A percentile compares a stretch with the other conserved stretches of the same genome.
phyloP scores from a whole-genome alignment of 1,140 invertebrate genomes.

The Riptortus pedestris region DNA sequence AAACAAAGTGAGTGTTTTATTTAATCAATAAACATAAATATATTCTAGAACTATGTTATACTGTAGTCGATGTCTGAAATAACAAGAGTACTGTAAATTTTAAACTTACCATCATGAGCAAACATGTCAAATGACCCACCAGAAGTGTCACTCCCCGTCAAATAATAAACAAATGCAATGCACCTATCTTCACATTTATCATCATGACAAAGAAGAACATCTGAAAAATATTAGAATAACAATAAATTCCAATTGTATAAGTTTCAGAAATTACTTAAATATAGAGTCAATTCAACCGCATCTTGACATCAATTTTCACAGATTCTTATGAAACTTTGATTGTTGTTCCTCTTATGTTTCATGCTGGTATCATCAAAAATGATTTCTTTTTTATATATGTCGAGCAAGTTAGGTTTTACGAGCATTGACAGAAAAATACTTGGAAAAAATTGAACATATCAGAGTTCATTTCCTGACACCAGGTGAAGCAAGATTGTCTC shows the following conservation, averaged over 20 bases:
- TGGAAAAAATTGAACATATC: too few relatives aligned
- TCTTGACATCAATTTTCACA: neutral
- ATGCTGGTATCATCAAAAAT: too few relatives aligned
- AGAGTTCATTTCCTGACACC: too few relatives aligned
- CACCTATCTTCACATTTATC: slow-evolving; percentile 31
- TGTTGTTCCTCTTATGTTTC: too few relatives aligned
- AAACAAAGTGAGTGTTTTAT: too few relatives aligned
- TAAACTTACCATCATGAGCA: slow-evolving; percentile 19
- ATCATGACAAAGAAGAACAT: slow-evolving; percentile 33
- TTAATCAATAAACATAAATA: too few relatives aligned
- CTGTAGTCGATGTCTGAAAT: too few relatives aligned
- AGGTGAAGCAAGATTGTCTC: too few relatives aligned
- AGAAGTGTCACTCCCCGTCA: slow-evolving; percentile 27
- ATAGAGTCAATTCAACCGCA: neutral
- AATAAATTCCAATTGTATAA: neutral
- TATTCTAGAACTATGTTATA: too few relatives aligned
- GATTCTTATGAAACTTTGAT: too few relatives aligned
- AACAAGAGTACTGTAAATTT: too few relatives aligned
- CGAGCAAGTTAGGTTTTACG: neutral
- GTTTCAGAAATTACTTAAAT: neutral
- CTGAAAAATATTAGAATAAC: slow-evolving; percentile 23
- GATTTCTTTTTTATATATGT: too few relatives aligned
- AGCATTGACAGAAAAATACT: neutral
- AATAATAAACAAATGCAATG: slow-evolving; percentile 32
- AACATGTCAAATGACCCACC: slow-evolving; percentile 31